A percentile compares a stretch with the other conserved stretches of the same genome.
phyloP scores from a whole-genome alignment of 2,888 invertebrate genomes.

The Dromius quadrimaculatus region DNA sequence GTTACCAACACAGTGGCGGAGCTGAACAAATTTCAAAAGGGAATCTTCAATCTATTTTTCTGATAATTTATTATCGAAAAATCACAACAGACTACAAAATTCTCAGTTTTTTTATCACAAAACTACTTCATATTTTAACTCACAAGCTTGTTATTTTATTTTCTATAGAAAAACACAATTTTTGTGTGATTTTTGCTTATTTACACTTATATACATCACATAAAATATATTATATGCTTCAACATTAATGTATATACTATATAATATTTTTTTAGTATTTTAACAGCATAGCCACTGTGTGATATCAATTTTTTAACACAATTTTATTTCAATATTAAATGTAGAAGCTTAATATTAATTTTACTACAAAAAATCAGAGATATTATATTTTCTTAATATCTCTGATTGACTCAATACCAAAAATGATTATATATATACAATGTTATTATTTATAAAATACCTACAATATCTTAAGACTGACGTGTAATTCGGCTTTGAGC shows the following conservation, averaged over 20 bases:
- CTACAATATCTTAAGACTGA: constrained; percentile 50
- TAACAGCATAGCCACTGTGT: constrained; percentile 31
- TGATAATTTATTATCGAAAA: constrained; percentile 46
- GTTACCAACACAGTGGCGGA: constrained; percentile 43
- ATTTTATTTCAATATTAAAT: constrained; percentile 5
- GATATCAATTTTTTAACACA: not conserved
- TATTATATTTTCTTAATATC: constrained; percentile 34
- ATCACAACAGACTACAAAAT: constrained; percentile 46
- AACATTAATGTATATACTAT: constrained; percentile 31
- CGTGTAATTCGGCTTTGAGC: constrained; percentile 33
- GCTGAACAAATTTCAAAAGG: constrained; percentile 26
- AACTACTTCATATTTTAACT: constrained; percentile 31
- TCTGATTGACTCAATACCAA: constrained; percentile 35
- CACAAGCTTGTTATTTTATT: constrained; percentile 24
- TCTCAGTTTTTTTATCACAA: constrained; percentile 33
- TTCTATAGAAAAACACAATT: constrained; percentile 32
- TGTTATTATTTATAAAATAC: constrained; percentile 45
- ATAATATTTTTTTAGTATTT: not conserved
- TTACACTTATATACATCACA: constrained; percentile 42
- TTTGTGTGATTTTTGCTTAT: constrained; percentile 32
- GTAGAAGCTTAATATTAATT: constrained; percentile 23
- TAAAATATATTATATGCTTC: constrained; percentile 36
- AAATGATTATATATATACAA: constrained; percentile 45
- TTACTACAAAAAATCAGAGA: constrained; percentile 29
- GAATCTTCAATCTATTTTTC: constrained; percentile 16